phyloP scores from a whole-genome alignment of 1,140 invertebrate species.

The Hyposmocoma kahamanoa region DNA sequence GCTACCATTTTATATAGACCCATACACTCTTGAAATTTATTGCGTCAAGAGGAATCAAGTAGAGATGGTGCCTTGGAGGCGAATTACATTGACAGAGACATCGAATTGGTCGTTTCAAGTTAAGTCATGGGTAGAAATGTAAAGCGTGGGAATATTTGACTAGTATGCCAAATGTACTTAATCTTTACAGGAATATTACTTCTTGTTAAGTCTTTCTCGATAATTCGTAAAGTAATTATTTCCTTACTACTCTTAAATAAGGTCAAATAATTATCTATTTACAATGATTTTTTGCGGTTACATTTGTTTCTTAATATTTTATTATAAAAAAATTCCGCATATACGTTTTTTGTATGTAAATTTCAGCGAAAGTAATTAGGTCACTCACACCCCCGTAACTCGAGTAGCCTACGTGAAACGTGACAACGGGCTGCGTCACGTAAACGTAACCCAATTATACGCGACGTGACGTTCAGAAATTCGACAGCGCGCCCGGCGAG shows the following conservation, averaged over 20 bases:
- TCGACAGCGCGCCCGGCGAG: constrained; percentile 35
- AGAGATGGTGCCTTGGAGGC: constrained; percentile 18
- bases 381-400: constrained; percentile 48
- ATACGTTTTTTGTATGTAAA: constrained; percentile 8
- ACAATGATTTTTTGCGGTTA: too few species aligned
- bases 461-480: constrained; percentile 58
- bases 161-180: too few species aligned
- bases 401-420: constrained; percentile 30
- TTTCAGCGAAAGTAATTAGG: constrained; percentile 62
- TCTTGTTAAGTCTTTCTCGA: too few species aligned
- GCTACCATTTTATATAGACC: constrained; percentile 27
- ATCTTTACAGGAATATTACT: too few species aligned
- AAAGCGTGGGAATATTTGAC: constrained; percentile 47
- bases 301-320: too few species aligned
- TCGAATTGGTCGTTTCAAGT: constrained; percentile 45
- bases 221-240: too few species aligned
- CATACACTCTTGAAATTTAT: background rate
- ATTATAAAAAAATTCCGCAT: background rate
- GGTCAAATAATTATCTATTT: too few species aligned
- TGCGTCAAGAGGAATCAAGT: constrained; percentile 16
- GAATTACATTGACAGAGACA: constrained; percentile 44
- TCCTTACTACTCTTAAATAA: too few species aligned
- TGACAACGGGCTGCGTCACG: constrained; percentile 55
- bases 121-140: constrained; percentile 44
- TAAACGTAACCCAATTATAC: constrained; percentile 67